These are phyloP conservation scores for Procambarus clarkii DNA, from an alignment of 1,140 invertebrate genomes.

Conservation along the genomic window DNA sequence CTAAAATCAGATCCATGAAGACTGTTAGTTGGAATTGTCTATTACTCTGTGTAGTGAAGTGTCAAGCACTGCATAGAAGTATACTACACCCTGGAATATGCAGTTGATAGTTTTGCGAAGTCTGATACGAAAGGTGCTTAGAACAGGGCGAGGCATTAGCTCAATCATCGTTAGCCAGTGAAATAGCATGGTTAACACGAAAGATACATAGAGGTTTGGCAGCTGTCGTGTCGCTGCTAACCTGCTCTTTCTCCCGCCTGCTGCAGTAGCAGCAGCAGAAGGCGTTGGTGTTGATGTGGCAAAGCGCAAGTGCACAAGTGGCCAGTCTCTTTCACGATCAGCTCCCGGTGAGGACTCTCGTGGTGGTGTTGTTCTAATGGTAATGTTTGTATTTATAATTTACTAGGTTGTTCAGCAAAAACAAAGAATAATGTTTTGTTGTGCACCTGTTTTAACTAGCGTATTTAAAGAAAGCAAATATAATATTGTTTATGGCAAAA, in stretches of 20 bases:
- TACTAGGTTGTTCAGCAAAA: background rate
- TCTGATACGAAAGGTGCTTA: background rate
- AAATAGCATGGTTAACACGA: slow-evolving; percentile 1
- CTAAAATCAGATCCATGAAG: background rate
- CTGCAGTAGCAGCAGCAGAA: slow-evolving; percentile 36
- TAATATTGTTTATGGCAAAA: background rate
- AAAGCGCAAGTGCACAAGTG: slow-evolving; percentile 66
- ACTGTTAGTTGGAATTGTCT: background rate
- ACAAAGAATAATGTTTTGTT: background rate
- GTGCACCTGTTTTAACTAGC: background rate
- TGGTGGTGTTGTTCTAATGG: slow-evolving; percentile 70
- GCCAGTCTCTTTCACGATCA: slow-evolving; percentile 68
- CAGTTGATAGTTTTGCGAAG: background rate
- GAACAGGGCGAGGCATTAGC: background rate
- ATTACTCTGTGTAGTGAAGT: background rate
- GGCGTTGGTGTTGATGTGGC: slow-evolving; percentile 66
- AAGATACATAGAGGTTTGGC: slow-evolving; percentile 57
- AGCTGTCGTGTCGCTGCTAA: slow-evolving; percentile 61
- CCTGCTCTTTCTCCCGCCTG: slow-evolving; percentile 60
- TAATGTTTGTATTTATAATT: slow-evolving; percentile 46
- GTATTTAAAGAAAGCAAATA: background rate
- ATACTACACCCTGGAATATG: background rate
- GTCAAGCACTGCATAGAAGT: background rate
- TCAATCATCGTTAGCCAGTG: background rate
- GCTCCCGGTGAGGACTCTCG: slow-evolving; percentile 69